Conservation (phyloP, 2,888 invertebrate species). For the Tipula confusa region DNA sequence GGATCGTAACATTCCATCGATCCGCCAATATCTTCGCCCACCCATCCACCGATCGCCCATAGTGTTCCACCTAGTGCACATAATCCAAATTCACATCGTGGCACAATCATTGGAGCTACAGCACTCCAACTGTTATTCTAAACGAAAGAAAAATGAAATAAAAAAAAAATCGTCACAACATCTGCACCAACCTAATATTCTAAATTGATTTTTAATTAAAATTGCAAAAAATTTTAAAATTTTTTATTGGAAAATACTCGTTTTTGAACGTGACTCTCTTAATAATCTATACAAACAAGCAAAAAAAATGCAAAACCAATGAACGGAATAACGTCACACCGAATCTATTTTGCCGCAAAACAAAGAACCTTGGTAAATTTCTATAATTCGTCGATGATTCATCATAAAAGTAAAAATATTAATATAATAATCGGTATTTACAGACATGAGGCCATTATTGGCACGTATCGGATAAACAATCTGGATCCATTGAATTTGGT, state of each 20-base stretch:
- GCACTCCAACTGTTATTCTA: conserved; percentile 57
- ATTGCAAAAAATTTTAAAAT: not conserved
- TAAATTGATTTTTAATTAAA: not conserved
- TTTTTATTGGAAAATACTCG: not conserved
- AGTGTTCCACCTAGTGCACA: conserved; percentile 77
- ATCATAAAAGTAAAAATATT: no score
- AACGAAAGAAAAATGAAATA: conserved; percentile 37
- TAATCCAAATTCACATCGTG: conserved; percentile 85
- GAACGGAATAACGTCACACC: not conserved
- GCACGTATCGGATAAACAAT: no score
- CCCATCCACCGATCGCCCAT: conserved; percentile 90
- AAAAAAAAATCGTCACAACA: not conserved
- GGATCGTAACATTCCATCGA: conserved; percentile 86
- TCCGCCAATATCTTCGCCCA: conserved; percentile 84
- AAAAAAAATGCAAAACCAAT: not conserved
- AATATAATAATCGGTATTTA: no score
- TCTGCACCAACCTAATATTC: not conserved
- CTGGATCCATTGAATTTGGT: no score
- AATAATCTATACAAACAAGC: not conserved
- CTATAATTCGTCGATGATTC: not conserved
- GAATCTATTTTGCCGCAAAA: not conserved
- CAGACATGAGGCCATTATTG: no score
- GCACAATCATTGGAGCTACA: conserved; percentile 71
- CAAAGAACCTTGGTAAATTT: not conserved
- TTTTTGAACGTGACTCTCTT: not conserved